Evolutionary conservation across 2,888 invertebrate genomes (phyloP), one percentile per base, ranked within the genome.

Genomic region (Leucophora obtusa): DNA sequence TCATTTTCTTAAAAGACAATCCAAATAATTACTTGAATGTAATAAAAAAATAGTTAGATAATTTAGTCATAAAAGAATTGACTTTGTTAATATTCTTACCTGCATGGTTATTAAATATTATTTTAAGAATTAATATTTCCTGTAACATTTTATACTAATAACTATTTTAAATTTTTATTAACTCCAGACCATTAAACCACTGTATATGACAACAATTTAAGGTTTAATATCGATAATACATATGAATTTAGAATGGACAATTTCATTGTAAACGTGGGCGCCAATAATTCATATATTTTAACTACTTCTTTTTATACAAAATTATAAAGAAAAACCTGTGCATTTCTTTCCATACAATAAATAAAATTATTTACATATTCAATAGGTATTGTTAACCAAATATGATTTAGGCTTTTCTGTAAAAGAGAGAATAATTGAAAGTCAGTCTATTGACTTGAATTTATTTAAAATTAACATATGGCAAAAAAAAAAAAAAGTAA

Each of bases 261-360:
- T 28, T 53, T 68, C 35, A 58, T 15, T 14, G 24, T 76, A 69
- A 77, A 81, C 81, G 81, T 81, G 81, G 76, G 81, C 77, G 77
- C 81, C 81, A 69, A 77, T 81, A 73, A 65, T 17, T 77, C 69
- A 73, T 66, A 65, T 43, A 43, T 9, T 21, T 51, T 50, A 69
- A 69, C 28, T 17, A n/a, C 7, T 21, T 54, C 14, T 24, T 14
- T 21, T 54, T 21, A 54, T 21, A 4, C 2, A 54, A 17, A 24
- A 54, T 54, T 3, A 24, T 21, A 24, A 14, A 68, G 68, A 53
- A 60, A 59, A 66, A 14, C 28, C 28, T 53, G 53, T 59, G 50
- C 43, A 68, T 18, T 58, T 43, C 68, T 58, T 62, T 8, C 17
- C n/a, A 38, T 2, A 38, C 38, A 4, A 28, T 38, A 38, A 38